Percentiles rank a stretch among this genome's conserved stretches.
phyloP scores from a whole-genome alignment of 2,113 vertebrate species.

The Grantiella picta region DNA sequence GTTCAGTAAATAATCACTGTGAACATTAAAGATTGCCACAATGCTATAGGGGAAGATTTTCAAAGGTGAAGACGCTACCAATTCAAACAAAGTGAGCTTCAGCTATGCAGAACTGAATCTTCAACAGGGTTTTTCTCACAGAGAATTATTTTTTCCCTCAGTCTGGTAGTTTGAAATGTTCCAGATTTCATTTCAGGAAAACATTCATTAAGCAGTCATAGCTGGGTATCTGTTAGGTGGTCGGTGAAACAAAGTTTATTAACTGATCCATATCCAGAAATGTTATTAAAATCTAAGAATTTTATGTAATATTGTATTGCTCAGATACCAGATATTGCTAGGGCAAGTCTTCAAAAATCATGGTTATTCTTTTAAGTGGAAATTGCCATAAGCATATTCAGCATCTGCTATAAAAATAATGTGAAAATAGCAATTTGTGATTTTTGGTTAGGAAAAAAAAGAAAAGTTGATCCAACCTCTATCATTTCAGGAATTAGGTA shows the following conservation, averaged over 20 bases:
- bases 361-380: background rate
- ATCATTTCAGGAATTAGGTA: background rate
- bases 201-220: conserved; percentile 10
- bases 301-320: background rate
- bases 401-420: background rate
- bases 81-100: background rate
- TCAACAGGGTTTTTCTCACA: background rate
- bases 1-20: background rate
- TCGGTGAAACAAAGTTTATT: conserved; percentile 54
- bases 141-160: background rate
- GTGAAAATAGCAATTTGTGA: background rate
- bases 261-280: conserved; percentile 56
- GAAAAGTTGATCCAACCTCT: background rate
- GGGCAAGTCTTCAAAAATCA: background rate
- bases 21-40: background rate
- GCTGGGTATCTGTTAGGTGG: background rate
- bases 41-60: background rate
- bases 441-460: background rate
- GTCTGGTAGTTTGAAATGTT: background rate
- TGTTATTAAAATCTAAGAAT: conserved; percentile 39
- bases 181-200: conserved; percentile 16
- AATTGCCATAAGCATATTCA: background rate
- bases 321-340: background rate
- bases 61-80: background rate
- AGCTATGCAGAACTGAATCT: background rate